A percentile compares a stretch with the other conserved stretches of the same genome.
Conservation (phyloP, 2,888 invertebrate species). For the Drosophila histrio region DNA sequence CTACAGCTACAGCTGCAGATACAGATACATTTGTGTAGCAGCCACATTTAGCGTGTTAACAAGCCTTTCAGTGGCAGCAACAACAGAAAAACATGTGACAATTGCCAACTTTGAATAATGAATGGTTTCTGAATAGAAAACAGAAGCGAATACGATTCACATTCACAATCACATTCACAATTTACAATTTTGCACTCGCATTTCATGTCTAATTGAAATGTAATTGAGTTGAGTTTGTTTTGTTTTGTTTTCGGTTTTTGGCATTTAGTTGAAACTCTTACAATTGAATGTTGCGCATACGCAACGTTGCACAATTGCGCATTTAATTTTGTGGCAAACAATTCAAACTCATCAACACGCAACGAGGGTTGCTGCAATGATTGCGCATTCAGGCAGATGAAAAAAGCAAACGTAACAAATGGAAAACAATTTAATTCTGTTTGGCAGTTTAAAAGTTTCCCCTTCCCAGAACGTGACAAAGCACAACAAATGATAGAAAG, state of each 20-base stretch:
- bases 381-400: slow-evolving; percentile 37
- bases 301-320: slow-evolving; percentile 24
- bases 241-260: slow-evolving; percentile 1
- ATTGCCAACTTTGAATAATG: slow-evolving; percentile 67
- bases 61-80: slow-evolving; percentile 45
- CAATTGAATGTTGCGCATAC: slow-evolving; percentile 41
- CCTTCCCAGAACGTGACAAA: slow-evolving; percentile 32
- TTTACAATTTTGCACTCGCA: slow-evolving; percentile 2
- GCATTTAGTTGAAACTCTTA: background rate
- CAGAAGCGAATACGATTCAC: slow-evolving; percentile 8
- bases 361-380: slow-evolving; percentile 57
- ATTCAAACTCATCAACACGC: slow-evolving; percentile 9
- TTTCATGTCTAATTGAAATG: slow-evolving; percentile 47
- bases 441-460: slow-evolving; percentile 20
- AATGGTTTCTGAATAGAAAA: slow-evolving; percentile 51
- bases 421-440: slow-evolving; percentile 51
- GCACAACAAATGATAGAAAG: slow-evolving; percentile 15
- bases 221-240: slow-evolving; percentile 32
- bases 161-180: slow-evolving; percentile 4
- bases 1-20: slow-evolving; percentile 20
- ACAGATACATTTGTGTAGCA: slow-evolving; percentile 45
- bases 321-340: slow-evolving; percentile 9
- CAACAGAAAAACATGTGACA: slow-evolving; percentile 44
- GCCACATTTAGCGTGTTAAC: slow-evolving; percentile 70
- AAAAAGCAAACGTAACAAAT: slow-evolving; percentile 23